Evolutionary conservation across 35 echinoderm and acorn worm genomes (phyloP), one percentile per base, ranked within the genome.

Genomic region (Eucidaris tribuloides): DNA sequence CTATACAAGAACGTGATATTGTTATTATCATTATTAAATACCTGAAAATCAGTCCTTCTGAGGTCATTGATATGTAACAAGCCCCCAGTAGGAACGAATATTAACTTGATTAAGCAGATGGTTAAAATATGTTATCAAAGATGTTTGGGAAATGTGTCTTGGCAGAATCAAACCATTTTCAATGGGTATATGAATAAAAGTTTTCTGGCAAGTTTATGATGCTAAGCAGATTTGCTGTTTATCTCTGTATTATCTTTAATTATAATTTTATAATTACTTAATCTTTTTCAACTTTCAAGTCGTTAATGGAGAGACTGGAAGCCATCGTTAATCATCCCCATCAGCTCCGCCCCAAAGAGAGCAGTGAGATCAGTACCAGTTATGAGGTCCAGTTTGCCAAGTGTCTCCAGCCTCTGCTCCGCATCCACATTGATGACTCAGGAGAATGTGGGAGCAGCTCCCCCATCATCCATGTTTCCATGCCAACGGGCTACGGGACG

Each of bases 271-370:
- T n/a, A n/a, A n/a, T n/a, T n/a, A n/a, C n/a, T n/a, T n/a, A n/a
- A n/a, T n/a, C 58, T 62, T 25, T 62, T 25, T 70, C 20, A 37
- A 5, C 49, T 65, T 44, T 2, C 3, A 15, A 83, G 80, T 83
- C 80, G 11, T 65, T 83, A 35, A 83, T 63, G 19, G 80, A 65
- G 24, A 83, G 80, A 83, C 49, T 83, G 2, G 49, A 44, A 45
- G 57, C 80, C 80, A 63, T 83, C 3, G 80, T 50, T 40, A 25
- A 45, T 40, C 80, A 83, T 9, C 80, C 80, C 34, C 80, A 83
- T 23, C 80, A 83, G 59, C 43, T 83, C 22, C 60, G 38, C 22
- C 80, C 80, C 17, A 35, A 62, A n/a, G 56, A 83, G 33, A 83
- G 80, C 58, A 62, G 80, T 20, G 60, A 83, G 58, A 83, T 83